Percentiles rank a stretch among this genome's conserved stretches.
These are phyloP conservation scores for Sabellastarte sp. DNA, from an alignment of 2,888 invertebrate genomes.

Conservation along the genomic window DNA sequence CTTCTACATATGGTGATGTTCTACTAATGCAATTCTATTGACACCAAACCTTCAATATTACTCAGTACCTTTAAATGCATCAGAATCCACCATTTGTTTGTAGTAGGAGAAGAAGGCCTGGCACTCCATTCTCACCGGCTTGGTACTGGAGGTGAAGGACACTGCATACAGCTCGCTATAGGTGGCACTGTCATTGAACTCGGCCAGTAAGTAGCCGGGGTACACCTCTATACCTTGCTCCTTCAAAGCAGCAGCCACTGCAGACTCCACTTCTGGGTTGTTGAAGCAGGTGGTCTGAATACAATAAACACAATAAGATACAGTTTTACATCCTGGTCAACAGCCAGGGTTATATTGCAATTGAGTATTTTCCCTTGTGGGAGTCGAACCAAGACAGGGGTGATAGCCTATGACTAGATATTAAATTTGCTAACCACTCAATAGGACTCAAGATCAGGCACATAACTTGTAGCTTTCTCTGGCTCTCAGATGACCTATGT, in stretches of 20 bases:
- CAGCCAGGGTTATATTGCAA: too few relatives aligned
- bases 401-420: too few relatives aligned
- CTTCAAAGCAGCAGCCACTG: slow-evolving; percentile 37
- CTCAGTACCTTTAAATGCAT: slow-evolving; percentile 52
- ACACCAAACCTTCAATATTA: too few relatives aligned
- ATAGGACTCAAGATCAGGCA: slow-evolving; percentile 1
- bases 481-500: too few relatives aligned
- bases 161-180: slow-evolving; percentile 36
- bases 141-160: slow-evolving; percentile 42
- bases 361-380: too few relatives aligned
- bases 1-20: too few relatives aligned
- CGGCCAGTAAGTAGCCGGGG: slow-evolving; percentile 44
- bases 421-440: too few relatives aligned
- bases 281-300: slow-evolving; percentile 50
- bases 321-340: not conserved
- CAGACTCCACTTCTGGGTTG: slow-evolving; percentile 44
- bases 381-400: too few relatives aligned
- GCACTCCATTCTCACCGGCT: slow-evolving; percentile 43
- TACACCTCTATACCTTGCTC: slow-evolving; percentile 44
- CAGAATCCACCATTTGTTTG: slow-evolving; percentile 48
- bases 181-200: slow-evolving; percentile 48
- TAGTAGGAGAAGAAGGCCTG: slow-evolving; percentile 51
- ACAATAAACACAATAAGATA: not conserved
- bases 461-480: too few relatives aligned
- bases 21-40: too few relatives aligned